Base-by-base conservation (phyloP, 92 coral and sea anemone genomes). In the Umimayanthus chanpuru region DNA sequence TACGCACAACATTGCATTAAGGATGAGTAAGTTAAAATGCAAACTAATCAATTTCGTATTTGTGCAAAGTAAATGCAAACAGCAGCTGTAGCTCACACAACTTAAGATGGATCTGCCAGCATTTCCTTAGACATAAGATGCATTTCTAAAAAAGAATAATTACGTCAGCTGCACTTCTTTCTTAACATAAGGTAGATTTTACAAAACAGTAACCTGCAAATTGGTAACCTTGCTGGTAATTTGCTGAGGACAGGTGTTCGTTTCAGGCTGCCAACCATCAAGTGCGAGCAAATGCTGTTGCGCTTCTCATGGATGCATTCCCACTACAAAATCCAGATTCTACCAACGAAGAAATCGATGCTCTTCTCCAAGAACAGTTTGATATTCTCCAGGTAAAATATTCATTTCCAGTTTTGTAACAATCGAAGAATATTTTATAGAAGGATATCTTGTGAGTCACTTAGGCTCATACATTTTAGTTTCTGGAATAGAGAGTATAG, bases 281-380 rank as follows among this genome's bases (percentile, higher is more conserved):
- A 90, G 99, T 97, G 9, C 92, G 98, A 43, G 99, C 99, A 41
- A 97, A 97, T 82, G 99, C 99, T 0, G 95, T 94, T 40, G 98
- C 98, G 36, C 85, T 97, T 68, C 89, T 97, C 92, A 90, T 94
- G 76, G 99, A 97, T 87, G 94, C 93, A 11, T 97, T 97, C 83
- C 99, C 99, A 78, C 81, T 97, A 49, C 96, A 94, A 93, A 92
- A 95, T 80, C 96, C 97, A 72, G 96, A 92, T 89, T 98, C 98
- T 12, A 93, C 89, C 73, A 94, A 92, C 76, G 99, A 96, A 85
- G 93, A 97, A 81, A 91, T 94, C 29, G 99, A 97, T 81, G 91
- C 90, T 47, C 92, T 97, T 6, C 89, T 97, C 44, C 99, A 97
- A 89, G 91, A 91, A 67, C 99, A 97, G 90, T 97, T 97, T 88